phyloP scores from a whole-genome alignment of 2,888 invertebrate genomes.

The Agrotis ipsilon region DNA sequence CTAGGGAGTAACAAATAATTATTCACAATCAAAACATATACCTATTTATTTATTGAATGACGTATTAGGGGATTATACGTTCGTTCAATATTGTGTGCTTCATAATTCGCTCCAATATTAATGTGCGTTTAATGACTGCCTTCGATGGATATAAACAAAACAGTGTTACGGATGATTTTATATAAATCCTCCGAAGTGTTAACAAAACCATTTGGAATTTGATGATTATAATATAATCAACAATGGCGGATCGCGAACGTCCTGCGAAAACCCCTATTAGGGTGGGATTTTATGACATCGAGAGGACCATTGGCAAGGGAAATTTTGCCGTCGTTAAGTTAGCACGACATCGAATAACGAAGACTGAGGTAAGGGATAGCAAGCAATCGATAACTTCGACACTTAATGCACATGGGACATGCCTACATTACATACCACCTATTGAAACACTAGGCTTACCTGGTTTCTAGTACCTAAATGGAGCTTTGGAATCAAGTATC shows the following conservation, averaged over 20 bases:
- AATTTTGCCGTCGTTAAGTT: slow-evolving; percentile 99
- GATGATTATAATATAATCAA: slow-evolving; percentile 78
- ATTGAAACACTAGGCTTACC: neutral
- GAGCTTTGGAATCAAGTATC: neutral
- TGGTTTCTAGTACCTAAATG: neutral
- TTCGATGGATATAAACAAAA: slow-evolving; percentile 74
- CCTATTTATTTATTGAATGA: slow-evolving; percentile 64
- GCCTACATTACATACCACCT: neutral
- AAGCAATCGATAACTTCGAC: slow-evolving; percentile 51
- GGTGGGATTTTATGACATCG: slow-evolving; percentile 99
- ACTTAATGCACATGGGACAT: slow-evolving; percentile 38
- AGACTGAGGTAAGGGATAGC: slow-evolving; percentile 96
- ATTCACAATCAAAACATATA: slow-evolving; percentile 60
- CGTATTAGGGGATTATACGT: slow-evolving; percentile 53
- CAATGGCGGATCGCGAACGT: slow-evolving; percentile 91
- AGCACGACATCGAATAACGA: slow-evolving; percentile 99
- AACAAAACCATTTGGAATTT: slow-evolving; percentile 74
- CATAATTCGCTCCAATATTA: slow-evolving; percentile 49
- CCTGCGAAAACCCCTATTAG: slow-evolving; percentile 94
- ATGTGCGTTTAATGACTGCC: slow-evolving; percentile 59
- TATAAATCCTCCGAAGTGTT: slow-evolving; percentile 74
- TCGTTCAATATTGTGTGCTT: slow-evolving; percentile 58
- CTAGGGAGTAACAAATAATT: slow-evolving; percentile 67
- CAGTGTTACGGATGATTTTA: slow-evolving; percentile 75
- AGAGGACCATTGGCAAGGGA: slow-evolving; percentile 99